These are phyloP conservation scores for Temnothorax nylanderi DNA, from an alignment of 1,140 invertebrate species.

Conservation along the genomic window DNA sequence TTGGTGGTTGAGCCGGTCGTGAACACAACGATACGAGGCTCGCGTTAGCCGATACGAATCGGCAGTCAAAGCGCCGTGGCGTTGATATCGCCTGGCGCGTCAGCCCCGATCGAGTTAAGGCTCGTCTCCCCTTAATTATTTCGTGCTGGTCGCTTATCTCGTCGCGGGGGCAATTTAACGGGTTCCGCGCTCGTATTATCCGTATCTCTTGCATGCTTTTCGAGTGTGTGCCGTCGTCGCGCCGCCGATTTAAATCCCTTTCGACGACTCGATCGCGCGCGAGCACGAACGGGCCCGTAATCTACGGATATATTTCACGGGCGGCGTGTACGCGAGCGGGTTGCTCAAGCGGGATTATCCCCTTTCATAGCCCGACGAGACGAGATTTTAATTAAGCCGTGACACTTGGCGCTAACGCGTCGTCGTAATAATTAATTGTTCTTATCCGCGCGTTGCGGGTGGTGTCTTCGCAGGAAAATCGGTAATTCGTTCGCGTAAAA, in stretches of 20 bases:
- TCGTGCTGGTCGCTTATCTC: constrained; percentile 71
- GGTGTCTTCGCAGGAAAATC: constrained; percentile 16
- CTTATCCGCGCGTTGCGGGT: constrained; percentile 71
- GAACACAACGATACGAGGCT: constrained; percentile 23
- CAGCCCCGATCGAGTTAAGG: constrained; percentile 67
- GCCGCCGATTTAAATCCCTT: constrained; percentile 62
- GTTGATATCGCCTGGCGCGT: constrained; percentile 50
- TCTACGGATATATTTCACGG: constrained; percentile 58
- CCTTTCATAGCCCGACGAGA: constrained; percentile 34
- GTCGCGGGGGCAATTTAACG: constrained; percentile 66
- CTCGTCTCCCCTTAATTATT: constrained; percentile 75
- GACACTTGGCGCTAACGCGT: constrained; percentile 65
- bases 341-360: constrained; percentile 69
- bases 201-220: constrained; percentile 45
- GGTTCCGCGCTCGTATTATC: constrained; percentile 41
- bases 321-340: constrained; percentile 47
- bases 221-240: constrained; percentile 8
- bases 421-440: constrained; percentile 72
- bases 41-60: constrained; percentile 77
- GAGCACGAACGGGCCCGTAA: constrained; percentile 38
- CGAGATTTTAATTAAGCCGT: constrained; percentile 74
- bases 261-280: constrained; percentile 58
- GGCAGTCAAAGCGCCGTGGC: constrained; percentile 60
- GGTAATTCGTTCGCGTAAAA: background rate
- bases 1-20: constrained; percentile 27